These are phyloP conservation scores for Eupithecia tripunctaria DNA, from an alignment of 2,888 invertebrate species.

Conservation along the genomic window DNA sequence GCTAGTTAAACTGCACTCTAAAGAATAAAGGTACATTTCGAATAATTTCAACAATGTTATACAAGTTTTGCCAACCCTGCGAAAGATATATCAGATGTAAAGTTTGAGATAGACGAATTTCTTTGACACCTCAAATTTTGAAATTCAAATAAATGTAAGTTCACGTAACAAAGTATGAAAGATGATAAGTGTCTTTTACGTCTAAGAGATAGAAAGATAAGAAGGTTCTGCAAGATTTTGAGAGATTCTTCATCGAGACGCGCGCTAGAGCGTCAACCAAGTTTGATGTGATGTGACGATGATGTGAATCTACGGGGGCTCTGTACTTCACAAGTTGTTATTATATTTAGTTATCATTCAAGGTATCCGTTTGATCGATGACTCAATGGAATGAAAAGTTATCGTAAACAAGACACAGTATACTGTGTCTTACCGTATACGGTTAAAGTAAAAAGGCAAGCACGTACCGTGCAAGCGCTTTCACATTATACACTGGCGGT, in stretches of 20 bases:
- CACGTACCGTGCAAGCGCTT: too few relatives aligned
- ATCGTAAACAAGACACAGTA: too few relatives aligned
- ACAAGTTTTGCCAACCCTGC: slow-evolving; percentile 19
- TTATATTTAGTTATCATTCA: too few relatives aligned
- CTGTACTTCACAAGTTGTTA: too few relatives aligned
- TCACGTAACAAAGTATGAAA: slow-evolving; percentile 21
- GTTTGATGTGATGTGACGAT: background rate
- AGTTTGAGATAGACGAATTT: slow-evolving; percentile 34
- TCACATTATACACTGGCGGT: too few relatives aligned
- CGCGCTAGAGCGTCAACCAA: background rate
- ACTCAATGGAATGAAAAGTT: too few relatives aligned
- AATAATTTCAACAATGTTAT: background rate
- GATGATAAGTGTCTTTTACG: slow-evolving; percentile 5
- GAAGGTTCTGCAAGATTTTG: background rate
- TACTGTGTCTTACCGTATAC: too few relatives aligned
- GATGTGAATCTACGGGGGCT: too few relatives aligned
- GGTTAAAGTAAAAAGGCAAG: too few relatives aligned
- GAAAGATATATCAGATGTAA: slow-evolving; percentile 36
- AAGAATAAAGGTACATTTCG: background rate
- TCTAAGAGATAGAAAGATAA: background rate
- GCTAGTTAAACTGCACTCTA: background rate
- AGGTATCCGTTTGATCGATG: too few relatives aligned
- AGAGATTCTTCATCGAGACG: background rate
- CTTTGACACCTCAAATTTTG: slow-evolving; percentile 31
- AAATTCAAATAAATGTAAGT: slow-evolving; percentile 36